Evolutionary conservation across 1,140 invertebrate genomes (phyloP).

Genomic region (Mizuhopecten yessoensis): DNA sequence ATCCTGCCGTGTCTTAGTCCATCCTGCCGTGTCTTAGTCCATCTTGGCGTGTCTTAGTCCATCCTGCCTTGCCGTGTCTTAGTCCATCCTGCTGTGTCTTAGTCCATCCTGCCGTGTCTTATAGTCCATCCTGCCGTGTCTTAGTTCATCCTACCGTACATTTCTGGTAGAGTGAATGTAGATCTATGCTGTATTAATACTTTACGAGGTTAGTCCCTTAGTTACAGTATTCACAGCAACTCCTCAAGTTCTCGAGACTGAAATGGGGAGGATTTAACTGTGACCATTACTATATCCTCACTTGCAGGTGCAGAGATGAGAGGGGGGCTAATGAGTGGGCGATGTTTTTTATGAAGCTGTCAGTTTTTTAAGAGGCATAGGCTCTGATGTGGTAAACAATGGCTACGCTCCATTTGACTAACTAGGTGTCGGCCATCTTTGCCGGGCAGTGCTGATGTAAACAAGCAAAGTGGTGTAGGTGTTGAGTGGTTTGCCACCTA

Average conservation of each 20-base stretch:
- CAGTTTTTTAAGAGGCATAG: background rate
- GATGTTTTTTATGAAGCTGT: background rate
- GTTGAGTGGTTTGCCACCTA: background rate
- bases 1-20: no score
- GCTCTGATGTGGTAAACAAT: slow-evolving; percentile 28
- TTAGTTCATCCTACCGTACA: no score
- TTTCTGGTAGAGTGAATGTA: no score
- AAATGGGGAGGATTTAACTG: background rate
- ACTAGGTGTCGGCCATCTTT: slow-evolving; percentile 23
- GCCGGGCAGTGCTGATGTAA: background rate
- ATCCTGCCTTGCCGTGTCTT: no score
- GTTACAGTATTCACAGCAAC: no score
- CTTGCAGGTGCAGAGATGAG: background rate
- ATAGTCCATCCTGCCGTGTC: no score
- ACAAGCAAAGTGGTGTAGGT: slow-evolving; percentile 1
- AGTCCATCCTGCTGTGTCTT: no score
- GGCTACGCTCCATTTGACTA: slow-evolving; percentile 4
- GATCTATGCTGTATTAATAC: no score
- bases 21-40: no score
- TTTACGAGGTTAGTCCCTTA: no score
- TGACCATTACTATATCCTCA: background rate
- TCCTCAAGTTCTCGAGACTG: background rate
- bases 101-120: no score
- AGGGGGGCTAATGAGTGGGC: background rate
- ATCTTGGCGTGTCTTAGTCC: no score